Evolutionary conservation across 1,140 invertebrate genomes (phyloP).

Genomic region (Telenomus remus): DNA sequence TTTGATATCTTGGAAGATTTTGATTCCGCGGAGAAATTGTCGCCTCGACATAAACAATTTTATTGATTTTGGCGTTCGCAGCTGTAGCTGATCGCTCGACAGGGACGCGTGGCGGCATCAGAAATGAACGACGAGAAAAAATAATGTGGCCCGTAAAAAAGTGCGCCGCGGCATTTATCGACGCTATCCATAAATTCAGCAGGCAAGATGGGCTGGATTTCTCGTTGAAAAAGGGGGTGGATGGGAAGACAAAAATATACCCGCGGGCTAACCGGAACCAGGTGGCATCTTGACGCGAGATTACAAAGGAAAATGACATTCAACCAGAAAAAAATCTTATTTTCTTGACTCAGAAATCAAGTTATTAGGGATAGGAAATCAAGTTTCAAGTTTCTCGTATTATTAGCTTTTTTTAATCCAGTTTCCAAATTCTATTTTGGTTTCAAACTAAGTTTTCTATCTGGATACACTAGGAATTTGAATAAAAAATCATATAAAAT

Average conservation of each 20-base stretch:
- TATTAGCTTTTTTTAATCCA: constrained; percentile 3
- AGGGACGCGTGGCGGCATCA: constrained; percentile 21
- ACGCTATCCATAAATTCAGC: constrained; percentile 12
- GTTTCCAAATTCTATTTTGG: no score
- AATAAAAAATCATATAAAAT: no score
- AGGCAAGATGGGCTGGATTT: constrained; percentile 10
- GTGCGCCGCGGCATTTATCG: constrained; percentile 25
- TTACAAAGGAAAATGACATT: constrained; percentile 7
- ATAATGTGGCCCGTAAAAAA: constrained; percentile 14
- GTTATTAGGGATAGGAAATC: background rate
- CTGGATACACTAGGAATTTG: no score
- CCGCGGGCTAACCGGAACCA: constrained; percentile 15
- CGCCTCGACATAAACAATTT: constrained; percentile 32
- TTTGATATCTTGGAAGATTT: no score
- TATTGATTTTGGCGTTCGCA: constrained; percentile 35
- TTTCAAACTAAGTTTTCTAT: no score
- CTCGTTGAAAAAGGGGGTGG: constrained; percentile 1
- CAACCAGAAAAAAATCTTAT: background rate
- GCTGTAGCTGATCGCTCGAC: constrained; percentile 30
- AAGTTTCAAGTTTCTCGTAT: background rate
- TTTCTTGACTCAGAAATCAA: background rate
- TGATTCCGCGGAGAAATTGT: constrained; percentile 19
- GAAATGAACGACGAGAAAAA: constrained; percentile 21
- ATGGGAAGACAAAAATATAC: constrained; percentile 11
- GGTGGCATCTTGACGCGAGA: constrained; percentile 20